Conservation (phyloP, 2,113 vertebrate genomes). For the Gymnocephalus cernua region DNA sequence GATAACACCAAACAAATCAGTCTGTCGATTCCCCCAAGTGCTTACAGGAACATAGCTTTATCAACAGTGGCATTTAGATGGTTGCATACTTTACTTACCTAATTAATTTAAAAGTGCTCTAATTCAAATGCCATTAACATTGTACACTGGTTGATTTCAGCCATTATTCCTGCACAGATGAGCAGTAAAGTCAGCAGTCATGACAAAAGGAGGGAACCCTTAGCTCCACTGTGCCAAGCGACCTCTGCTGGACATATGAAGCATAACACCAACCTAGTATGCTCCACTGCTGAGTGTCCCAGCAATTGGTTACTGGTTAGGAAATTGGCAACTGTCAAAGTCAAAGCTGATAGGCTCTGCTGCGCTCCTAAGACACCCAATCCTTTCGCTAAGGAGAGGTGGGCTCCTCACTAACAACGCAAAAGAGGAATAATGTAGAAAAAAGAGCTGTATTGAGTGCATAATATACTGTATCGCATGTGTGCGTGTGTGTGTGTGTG, state of each 20-base stretch:
- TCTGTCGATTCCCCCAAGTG: slow-evolving; percentile 64
- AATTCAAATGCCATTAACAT: slow-evolving; percentile 80
- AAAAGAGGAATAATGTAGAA: slow-evolving; percentile 48
- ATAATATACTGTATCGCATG: background rate
- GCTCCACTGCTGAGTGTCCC: slow-evolving; percentile 29
- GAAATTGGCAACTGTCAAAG: slow-evolving; percentile 56
- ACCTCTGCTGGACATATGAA: slow-evolving; percentile 75
- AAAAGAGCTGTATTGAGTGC: slow-evolving; percentile 36
- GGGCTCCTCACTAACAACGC: slow-evolving; percentile 30
- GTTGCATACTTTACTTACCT: slow-evolving; percentile 71
- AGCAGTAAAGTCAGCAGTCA: slow-evolving; percentile 67
- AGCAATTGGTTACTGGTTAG: slow-evolving; percentile 27
- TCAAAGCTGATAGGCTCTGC: slow-evolving; percentile 61
- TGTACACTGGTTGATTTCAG: slow-evolving; percentile 72
- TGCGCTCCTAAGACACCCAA: slow-evolving; percentile 56
- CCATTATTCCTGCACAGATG: slow-evolving; percentile 70
- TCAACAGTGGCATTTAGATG: slow-evolving; percentile 77
- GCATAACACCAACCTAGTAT: slow-evolving; percentile 11
- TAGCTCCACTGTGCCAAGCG: slow-evolving; percentile 47
- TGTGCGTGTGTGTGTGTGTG: slow-evolving; percentile 14
- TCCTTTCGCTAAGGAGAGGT: slow-evolving; percentile 41
- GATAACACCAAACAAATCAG: slow-evolving; percentile 82
- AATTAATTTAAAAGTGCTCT: slow-evolving; percentile 79
- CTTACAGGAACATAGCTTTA: slow-evolving; percentile 71
- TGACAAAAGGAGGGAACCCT: slow-evolving; percentile 51